Evolutionary conservation across 1,140 invertebrate genomes (phyloP).

Genomic region (Zaprionus africanus): DNA sequence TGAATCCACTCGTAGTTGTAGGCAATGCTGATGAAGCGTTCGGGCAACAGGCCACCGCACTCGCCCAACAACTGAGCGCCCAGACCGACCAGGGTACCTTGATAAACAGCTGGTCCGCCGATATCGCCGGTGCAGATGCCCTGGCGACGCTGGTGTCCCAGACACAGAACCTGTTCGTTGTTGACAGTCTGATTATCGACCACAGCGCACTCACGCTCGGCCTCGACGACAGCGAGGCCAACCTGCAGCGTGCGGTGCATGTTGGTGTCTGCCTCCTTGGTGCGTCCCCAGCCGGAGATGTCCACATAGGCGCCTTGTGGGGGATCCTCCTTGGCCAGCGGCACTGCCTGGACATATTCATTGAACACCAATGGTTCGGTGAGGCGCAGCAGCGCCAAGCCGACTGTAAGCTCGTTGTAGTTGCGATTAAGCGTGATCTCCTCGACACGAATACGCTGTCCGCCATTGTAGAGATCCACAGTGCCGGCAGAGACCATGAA

Average conservation of each 20-base stretch:
- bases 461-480: slow-evolving; percentile 67
- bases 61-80: slow-evolving; percentile 60
- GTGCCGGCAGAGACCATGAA: slow-evolving; percentile 66
- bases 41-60: slow-evolving; percentile 68
- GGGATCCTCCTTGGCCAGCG: slow-evolving; percentile 46
- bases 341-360: slow-evolving; percentile 48
- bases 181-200: background rate
- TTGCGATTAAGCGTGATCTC: slow-evolving; percentile 66
- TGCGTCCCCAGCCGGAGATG: slow-evolving; percentile 76
- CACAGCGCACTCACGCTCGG: slow-evolving; percentile 34
- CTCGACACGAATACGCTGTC: slow-evolving; percentile 59
- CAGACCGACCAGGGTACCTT: slow-evolving; percentile 57
- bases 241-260: slow-evolving; percentile 68
- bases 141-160: slow-evolving; percentile 59
- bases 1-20: slow-evolving; percentile 68
- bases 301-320: slow-evolving; percentile 49
- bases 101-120: slow-evolving; percentile 72
- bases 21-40: slow-evolving; percentile 71
- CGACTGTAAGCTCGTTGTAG: slow-evolving; percentile 59
- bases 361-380: slow-evolving; percentile 50
- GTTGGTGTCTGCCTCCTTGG: slow-evolving; percentile 41
- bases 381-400: slow-evolving; percentile 69
- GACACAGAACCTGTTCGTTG: slow-evolving; percentile 66
- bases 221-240: slow-evolving; percentile 44
- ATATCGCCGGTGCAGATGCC: slow-evolving; percentile 72